phyloP scores from a whole-genome alignment of 2,888 invertebrate species.

The Zygogramma bicolorata region DNA sequence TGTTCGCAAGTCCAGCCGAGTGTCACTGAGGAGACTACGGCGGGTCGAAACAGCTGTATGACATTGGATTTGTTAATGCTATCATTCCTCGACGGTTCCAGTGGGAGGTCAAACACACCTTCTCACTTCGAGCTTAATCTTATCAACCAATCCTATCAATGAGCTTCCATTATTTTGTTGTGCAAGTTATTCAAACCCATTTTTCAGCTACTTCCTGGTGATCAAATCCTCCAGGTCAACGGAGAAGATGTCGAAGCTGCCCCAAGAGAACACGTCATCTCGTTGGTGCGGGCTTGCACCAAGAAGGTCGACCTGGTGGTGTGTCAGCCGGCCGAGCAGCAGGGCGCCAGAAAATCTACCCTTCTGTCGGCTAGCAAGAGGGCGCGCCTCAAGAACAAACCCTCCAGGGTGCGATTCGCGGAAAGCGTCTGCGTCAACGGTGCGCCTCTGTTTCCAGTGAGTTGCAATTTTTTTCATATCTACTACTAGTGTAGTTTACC shows the following conservation, averaged over 20 bases:
- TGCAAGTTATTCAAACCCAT: no score
- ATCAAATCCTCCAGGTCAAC: conserved; percentile 91
- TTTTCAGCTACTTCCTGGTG: conserved; percentile 85
- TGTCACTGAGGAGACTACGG: no score
- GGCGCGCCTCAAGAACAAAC: conserved; percentile 83
- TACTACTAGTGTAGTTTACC: no score
- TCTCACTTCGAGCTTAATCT: no score
- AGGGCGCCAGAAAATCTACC: conserved; percentile 77
- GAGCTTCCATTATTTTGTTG: no score
- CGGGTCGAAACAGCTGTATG: no score
- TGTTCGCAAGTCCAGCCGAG: no score
- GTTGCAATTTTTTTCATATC: no score
- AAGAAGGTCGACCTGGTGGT: conserved; percentile 82
- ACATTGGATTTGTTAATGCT: no score
- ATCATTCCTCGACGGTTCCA: no score
- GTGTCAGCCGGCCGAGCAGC: conserved; percentile 80
- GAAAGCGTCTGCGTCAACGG: conserved; percentile 91
- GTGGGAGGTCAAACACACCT: no score
- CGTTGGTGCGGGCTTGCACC: conserved; percentile 85
- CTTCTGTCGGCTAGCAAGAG: conserved; percentile 89
- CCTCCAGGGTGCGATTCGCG: conserved; percentile 88
- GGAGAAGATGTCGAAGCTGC: conserved; percentile 90
- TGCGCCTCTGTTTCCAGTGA: conserved; percentile 83
- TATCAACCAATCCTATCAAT: no score
- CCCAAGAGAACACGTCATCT: conserved; percentile 89